phyloP scores from a whole-genome alignment of 2,888 invertebrate genomes.

The Trachelus troglodyta region DNA sequence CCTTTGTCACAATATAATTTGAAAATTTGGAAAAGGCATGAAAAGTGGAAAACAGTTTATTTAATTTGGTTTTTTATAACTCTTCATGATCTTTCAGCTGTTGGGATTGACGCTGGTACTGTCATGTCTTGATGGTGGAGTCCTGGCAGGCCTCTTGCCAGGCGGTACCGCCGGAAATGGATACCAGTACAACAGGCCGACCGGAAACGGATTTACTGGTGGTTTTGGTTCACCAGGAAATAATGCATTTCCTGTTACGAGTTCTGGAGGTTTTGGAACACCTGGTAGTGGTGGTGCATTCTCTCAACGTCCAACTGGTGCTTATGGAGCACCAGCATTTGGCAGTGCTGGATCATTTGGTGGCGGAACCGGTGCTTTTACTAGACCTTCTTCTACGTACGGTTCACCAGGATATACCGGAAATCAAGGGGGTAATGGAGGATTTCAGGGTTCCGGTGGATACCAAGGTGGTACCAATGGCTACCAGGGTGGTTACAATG shows the following conservation, averaged over 20 bases:
- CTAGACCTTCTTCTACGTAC: neutral
- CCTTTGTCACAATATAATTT: too few relatives aligned
- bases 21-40: too few relatives aligned
- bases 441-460: neutral
- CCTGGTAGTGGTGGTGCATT: conserved; percentile 22
- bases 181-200: conserved; percentile 60
- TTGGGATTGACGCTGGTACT: conserved; percentile 46
- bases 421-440: conserved; percentile 1
- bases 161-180: conserved; percentile 39
- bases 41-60: too few relatives aligned
- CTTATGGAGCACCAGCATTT: conserved; percentile 40
- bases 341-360: conserved; percentile 20
- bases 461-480: conserved; percentile 3
- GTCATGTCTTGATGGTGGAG: conserved; percentile 46
- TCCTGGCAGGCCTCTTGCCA: conserved; percentile 51
- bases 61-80: too few relatives aligned
- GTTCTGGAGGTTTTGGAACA: conserved; percentile 6
- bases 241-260: conserved; percentile 26
- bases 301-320: conserved; percentile 31
- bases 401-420: conserved; percentile 11
- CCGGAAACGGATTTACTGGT: conserved; percentile 26
- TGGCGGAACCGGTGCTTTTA: neutral
- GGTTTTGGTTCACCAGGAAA: conserved; percentile 4
- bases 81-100: conserved; percentile 36
- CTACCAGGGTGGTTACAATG: conserved; percentile 21